A percentile compares a stretch with the other conserved stretches of the same genome.
phyloP scores from a whole-genome alignment of 37 sponge, comb jelly and placozoan genomes.

The Cladorhizidae sp. region DNA sequence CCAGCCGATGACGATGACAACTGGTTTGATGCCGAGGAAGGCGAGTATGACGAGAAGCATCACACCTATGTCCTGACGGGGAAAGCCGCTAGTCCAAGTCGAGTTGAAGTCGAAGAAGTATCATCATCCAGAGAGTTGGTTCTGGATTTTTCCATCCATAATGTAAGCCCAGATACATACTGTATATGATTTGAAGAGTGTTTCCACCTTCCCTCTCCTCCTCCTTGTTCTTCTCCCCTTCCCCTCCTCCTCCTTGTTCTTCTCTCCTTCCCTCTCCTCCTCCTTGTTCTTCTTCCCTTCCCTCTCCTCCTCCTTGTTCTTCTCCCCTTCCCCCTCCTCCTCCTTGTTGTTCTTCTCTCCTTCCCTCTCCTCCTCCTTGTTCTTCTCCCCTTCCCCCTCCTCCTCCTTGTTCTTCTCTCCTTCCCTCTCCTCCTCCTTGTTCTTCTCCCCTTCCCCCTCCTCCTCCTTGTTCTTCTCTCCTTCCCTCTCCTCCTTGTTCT shows the following conservation, averaged over 20 bases:
- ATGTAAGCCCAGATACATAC: not conserved
- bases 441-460: not conserved
- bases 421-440: not conserved
- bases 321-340: not conserved
- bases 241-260: not conserved
- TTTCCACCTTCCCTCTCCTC: not conserved
- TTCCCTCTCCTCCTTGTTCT: not conserved
- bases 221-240: not conserved
- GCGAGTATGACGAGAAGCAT: constrained; percentile 31
- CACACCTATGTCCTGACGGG: not conserved
- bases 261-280: no score
- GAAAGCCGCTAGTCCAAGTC: no score
- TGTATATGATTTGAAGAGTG: no score
- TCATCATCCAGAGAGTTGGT: constrained; percentile 2
- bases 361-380: not conserved
- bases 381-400: not conserved
- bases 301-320: not conserved
- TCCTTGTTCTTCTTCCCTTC: not conserved
- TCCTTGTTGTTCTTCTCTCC: not conserved
- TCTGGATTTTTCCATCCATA: not conserved
- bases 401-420: not conserved
- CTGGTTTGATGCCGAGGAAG: constrained; percentile 71
- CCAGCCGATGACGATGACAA: constrained; percentile 27
- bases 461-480: not conserved
- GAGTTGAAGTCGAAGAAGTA: not conserved